Conservation (phyloP, 2,888 invertebrate genomes). For the Matsumyia berberina region DNA sequence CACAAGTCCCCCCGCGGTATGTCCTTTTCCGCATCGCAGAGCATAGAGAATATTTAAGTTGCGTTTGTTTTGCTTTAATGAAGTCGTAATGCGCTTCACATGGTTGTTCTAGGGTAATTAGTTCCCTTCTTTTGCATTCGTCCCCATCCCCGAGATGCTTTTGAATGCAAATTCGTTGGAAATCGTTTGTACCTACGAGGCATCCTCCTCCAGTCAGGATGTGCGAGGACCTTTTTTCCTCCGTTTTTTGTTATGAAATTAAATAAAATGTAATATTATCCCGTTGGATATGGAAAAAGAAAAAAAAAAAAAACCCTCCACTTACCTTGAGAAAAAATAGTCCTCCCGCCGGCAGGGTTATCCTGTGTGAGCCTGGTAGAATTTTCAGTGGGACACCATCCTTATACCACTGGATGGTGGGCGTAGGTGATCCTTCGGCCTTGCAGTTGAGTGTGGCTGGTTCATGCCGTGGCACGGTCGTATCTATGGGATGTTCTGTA, state of each 20-base stretch:
- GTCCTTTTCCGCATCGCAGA: not conserved
- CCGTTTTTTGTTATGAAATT: slow-evolving; percentile 63
- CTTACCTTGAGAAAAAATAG: slow-evolving; percentile 90
- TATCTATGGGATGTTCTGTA: slow-evolving; percentile 95
- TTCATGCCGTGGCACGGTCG: slow-evolving; percentile 94
- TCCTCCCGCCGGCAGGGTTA: slow-evolving; percentile 90
- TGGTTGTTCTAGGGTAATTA: slow-evolving; percentile 73
- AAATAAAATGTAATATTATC: slow-evolving; percentile 71
- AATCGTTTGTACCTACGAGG: slow-evolving; percentile 25
- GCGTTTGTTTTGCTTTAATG: slow-evolving; percentile 76
- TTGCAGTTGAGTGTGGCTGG: slow-evolving; percentile 96
- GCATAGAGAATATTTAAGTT: slow-evolving; percentile 72
- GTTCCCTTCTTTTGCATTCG: slow-evolving; percentile 55
- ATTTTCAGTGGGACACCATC: slow-evolving; percentile 87
- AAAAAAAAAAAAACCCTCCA: slow-evolving; percentile 41
- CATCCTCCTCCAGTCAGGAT: slow-evolving; percentile 5
- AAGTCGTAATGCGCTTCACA: slow-evolving; percentile 76
- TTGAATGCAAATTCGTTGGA: slow-evolving; percentile 69
- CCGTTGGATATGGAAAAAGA: slow-evolving; percentile 34
- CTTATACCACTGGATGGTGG: slow-evolving; percentile 93
- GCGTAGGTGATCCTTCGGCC: slow-evolving; percentile 92
- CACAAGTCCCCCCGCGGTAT: slow-evolving; percentile 21
- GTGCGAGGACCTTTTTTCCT: slow-evolving; percentile 22
- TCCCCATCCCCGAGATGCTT: slow-evolving; percentile 27
- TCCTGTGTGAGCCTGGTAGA: slow-evolving; percentile 89